Conservation (phyloP, 2,797 vertebrate species). For the Chelonia mydas region DNA sequence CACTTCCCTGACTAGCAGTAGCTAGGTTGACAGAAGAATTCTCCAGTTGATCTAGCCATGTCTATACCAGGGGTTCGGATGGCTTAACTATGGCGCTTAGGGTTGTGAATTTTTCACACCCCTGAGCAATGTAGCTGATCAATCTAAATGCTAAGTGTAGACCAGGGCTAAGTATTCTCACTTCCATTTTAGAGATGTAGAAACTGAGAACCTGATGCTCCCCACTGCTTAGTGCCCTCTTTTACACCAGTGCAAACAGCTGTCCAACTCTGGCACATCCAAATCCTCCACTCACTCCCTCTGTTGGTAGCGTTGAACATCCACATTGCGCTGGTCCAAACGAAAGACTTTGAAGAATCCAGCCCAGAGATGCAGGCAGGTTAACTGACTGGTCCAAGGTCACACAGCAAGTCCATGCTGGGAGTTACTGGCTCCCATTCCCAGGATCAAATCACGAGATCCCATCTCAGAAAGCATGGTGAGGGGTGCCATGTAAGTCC, state of each 20-base stretch:
- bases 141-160: not conserved
- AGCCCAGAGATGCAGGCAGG: not conserved
- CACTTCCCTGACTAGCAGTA: not conserved
- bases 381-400: not conserved
- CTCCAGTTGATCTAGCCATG: not conserved
- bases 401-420: not conserved
- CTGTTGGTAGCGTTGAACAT: not conserved
- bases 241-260: not conserved
- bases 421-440: not conserved
- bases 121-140: not conserved
- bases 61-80: not conserved
- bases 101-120: not conserved
- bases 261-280: not conserved
- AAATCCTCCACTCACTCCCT: not conserved
- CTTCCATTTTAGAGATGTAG: no score
- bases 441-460: not conserved
- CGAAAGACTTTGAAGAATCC: not conserved
- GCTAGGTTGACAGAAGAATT: not conserved
- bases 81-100: not conserved
- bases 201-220: not conserved
- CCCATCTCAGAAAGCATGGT: not conserved
- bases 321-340: not conserved
- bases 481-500: not conserved
- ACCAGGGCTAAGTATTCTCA: accelerated
- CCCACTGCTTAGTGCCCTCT: accelerated